phyloP scores from a whole-genome alignment of 2,888 invertebrate species.

The Calephelis perditalis region DNA sequence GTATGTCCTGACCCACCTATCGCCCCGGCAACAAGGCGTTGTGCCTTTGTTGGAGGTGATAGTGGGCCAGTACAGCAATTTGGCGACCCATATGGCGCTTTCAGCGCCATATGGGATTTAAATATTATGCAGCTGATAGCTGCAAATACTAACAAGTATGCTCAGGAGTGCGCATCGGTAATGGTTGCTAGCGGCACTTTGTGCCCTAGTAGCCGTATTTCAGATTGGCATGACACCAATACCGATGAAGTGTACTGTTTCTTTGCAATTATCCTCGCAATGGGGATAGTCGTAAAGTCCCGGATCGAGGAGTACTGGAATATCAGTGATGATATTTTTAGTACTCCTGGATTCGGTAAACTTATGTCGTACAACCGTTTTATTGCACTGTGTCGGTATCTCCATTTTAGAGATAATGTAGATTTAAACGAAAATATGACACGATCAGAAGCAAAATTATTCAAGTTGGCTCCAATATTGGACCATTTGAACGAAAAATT shows the following conservation, averaged over 20 bases:
- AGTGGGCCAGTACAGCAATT: conserved; percentile 1
- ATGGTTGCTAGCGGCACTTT: conserved; percentile 16
- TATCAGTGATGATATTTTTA: conserved; percentile 3
- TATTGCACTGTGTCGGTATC: not conserved
- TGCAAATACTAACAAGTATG: conserved; percentile 32
- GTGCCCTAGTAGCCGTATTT: conserved; percentile 23
- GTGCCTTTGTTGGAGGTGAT: conserved; percentile 1
- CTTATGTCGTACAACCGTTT: not conserved
- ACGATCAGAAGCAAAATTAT: conserved; percentile 23
- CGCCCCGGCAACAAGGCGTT: conserved; percentile 1
- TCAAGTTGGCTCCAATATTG: conserved; percentile 23
- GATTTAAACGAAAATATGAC: conserved; percentile 12
- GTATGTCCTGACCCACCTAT: conserved; percentile 1
- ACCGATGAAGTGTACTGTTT: conserved; percentile 28
- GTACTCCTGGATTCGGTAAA: conserved; percentile 2
- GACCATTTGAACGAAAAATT: conserved; percentile 25
- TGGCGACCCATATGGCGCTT: not conserved
- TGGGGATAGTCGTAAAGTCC: conserved; percentile 24
- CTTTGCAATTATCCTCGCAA: conserved; percentile 27
- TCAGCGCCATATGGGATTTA: conserved; percentile 33
- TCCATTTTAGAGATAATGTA: not conserved
- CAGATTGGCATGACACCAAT: conserved; percentile 25
- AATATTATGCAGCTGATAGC: conserved; percentile 33
- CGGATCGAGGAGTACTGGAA: conserved; percentile 3
- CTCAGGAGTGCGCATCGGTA: conserved; percentile 30